These are phyloP conservation scores for Petrolisthes cinctipes DNA, from an alignment of 2,888 invertebrate species.

Conservation along the genomic window DNA sequence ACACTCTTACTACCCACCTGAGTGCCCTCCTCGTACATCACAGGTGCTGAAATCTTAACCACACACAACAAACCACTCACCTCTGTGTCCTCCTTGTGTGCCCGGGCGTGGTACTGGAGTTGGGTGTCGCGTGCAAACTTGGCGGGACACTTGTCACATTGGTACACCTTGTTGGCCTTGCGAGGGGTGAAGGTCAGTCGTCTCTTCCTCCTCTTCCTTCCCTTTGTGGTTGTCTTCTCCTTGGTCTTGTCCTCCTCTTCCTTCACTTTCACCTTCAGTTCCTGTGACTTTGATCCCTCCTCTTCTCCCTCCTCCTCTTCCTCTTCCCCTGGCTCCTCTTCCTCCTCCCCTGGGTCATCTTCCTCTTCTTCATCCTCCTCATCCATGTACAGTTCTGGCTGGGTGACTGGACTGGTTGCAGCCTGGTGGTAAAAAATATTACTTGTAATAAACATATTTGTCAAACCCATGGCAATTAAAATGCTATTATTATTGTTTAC, in stretches of 20 bases:
- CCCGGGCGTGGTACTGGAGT: conserved; percentile 54
- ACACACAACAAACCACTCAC: conserved; percentile 27
- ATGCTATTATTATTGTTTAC: no score
- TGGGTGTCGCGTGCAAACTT: conserved; percentile 55
- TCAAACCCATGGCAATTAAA: no score
- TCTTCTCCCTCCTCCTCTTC: conserved; percentile 38
- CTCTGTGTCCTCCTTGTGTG: conserved; percentile 52
- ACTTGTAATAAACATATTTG: no score
- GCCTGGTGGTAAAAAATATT: neutral
- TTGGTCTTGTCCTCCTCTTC: neutral
- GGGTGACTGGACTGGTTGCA: neutral
- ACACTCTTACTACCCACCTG: no score
- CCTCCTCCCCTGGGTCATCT: conserved; percentile 47
- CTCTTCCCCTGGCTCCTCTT: conserved; percentile 45
- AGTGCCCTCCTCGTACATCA: no score
- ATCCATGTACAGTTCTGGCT: neutral
- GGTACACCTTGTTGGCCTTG: conserved; percentile 45
- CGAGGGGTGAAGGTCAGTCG: conserved; percentile 48
- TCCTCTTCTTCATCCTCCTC: conserved; percentile 28
- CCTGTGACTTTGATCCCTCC: neutral
- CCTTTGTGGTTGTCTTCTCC: neutral
- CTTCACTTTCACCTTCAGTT: conserved; percentile 21
- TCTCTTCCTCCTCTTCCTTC: conserved; percentile 44
- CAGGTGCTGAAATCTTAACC: neutral
- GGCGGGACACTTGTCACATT: conserved; percentile 58